Percentiles rank a stretch among this genome's conserved stretches.
Conservation (phyloP, 1,140 invertebrate species). For the Anastrepha obliqua region DNA sequence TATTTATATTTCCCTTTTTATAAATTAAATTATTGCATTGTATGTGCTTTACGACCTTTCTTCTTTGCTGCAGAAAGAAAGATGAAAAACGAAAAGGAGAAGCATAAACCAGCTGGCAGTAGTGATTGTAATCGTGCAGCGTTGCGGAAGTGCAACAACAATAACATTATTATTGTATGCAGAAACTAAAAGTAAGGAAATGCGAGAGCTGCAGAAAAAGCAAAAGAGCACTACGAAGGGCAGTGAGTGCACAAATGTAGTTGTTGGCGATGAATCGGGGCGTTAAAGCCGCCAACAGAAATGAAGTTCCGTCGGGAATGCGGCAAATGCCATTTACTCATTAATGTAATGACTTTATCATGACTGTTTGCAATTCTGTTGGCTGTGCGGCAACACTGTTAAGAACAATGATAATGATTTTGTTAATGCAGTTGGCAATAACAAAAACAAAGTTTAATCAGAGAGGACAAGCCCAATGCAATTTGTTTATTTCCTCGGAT, state of each 20-base stretch:
- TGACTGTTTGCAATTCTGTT: not conserved
- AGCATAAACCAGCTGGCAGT: constrained; percentile 8
- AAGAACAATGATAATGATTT: constrained; percentile 14
- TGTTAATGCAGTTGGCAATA: constrained; percentile 23
- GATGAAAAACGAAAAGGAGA: not conserved
- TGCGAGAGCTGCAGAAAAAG: not conserved
- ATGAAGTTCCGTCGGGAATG: constrained; percentile 11
- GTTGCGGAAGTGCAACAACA: constrained; percentile 34
- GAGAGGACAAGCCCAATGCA: constrained; percentile 1
- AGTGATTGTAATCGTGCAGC: constrained; percentile 22
- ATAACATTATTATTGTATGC: constrained; percentile 28
- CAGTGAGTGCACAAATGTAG: not conserved
- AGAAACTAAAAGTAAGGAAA: not conserved
- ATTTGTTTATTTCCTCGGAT: constrained; percentile 11
- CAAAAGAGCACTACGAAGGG: not conserved
- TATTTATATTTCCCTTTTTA: too few relatives aligned
- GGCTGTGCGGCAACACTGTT: not conserved
- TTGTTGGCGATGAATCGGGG: not conserved
- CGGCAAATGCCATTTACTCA: constrained; percentile 54
- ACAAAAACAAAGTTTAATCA: constrained; percentile 28
- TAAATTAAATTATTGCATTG: too few relatives aligned
- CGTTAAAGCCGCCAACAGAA: constrained; percentile 7
- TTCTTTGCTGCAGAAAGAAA: too few relatives aligned
- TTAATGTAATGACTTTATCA: constrained; percentile 55
- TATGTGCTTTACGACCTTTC: too few relatives aligned